Evolutionary conservation across 2,888 invertebrate genomes (phyloP), one percentile per base, ranked within the genome.

Genomic region (Electrophaes corylata): DNA sequence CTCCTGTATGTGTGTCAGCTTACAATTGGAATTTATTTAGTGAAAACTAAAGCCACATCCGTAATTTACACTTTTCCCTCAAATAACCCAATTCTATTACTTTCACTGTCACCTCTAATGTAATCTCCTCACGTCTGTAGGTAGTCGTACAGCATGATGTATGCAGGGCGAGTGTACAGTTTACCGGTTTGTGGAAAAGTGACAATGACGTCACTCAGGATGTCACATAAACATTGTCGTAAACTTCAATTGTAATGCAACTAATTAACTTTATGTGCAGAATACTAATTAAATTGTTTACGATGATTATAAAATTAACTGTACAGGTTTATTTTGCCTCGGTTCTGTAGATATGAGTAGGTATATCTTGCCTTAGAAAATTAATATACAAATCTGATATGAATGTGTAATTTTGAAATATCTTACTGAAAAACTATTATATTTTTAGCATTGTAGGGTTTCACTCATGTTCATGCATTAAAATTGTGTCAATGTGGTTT

Each of bases 21-120:
- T n/a, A n/a, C 16, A 1, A 14, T 16, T 37, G 6, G 37, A 37
- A 16, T 16, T 8, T 8, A 31, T 39, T 18, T 37, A 29, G 39
- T 31, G 43, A 37, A 49, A 48, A 33, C 19, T 11, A 41, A n/a
- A 3, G 6, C 33, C 12, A 35, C n/a, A 47, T 60, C 50, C 37
- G 55, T 47, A 23, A 47, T 14, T 40, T 12, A 19, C 44, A 51
- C 57, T 59, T 51, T 58, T 50, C 31, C 26, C 45, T 37, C 12
- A 43, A 43, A 50, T 39, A 60, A 40, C 55, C 59, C 43, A 58
- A 48, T 54, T 39, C 33, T 16, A 47, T 5, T n/a, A 56, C 53
- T 66, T 62, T 66, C 64, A 58, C 57, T 66, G 41, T 47, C 59
- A 49, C 49, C 51, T 37, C 12, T 16, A 35, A 48, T 51, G 14